Percentiles rank a stretch among this genome's conserved stretches.
Conservation (phyloP, 2,113 vertebrate species). For the Microtus ochrogaster region DNA sequence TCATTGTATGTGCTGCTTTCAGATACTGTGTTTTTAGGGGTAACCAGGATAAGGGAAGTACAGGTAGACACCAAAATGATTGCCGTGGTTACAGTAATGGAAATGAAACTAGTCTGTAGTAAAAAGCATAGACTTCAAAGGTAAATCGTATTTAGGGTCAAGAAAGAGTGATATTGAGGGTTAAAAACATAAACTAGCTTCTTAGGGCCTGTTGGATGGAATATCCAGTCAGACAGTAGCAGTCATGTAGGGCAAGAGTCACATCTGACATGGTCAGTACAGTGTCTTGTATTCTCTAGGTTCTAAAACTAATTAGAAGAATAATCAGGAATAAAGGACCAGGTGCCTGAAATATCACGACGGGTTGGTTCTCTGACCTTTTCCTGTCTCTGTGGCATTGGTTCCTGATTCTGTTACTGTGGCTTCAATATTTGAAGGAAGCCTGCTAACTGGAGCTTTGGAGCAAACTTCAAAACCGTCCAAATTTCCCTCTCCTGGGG, state of each 20-base stretch:
- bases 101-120: conserved; percentile 30
- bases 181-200: conserved; percentile 42
- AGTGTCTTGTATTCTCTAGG: conserved; percentile 46
- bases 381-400: conserved; percentile 75
- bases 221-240: conserved; percentile 17
- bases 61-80: conserved; percentile 36
- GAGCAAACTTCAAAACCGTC: background rate
- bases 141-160: background rate
- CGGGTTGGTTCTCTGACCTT: conserved; percentile 73
- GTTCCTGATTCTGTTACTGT: conserved; percentile 76
- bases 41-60: conserved; percentile 13
- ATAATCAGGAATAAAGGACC: conserved; percentile 71
- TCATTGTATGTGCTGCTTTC: background rate
- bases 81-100: conserved; percentile 27
- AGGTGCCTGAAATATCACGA: conserved; percentile 47
- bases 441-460: conserved; percentile 19
- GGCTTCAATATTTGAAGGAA: conserved; percentile 77
- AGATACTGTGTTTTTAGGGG: conserved; percentile 43
- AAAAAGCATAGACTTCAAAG: conserved; percentile 43
- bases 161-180: conserved; percentile 3
- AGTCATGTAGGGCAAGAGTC: conserved; percentile 52
- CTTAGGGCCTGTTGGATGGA: conserved; percentile 10
- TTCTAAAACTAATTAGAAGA: conserved; percentile 77
- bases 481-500: background rate
- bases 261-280: background rate